phyloP scores from a whole-genome alignment of 2,113 vertebrate genomes.

The Corydoras maculifer region DNA sequence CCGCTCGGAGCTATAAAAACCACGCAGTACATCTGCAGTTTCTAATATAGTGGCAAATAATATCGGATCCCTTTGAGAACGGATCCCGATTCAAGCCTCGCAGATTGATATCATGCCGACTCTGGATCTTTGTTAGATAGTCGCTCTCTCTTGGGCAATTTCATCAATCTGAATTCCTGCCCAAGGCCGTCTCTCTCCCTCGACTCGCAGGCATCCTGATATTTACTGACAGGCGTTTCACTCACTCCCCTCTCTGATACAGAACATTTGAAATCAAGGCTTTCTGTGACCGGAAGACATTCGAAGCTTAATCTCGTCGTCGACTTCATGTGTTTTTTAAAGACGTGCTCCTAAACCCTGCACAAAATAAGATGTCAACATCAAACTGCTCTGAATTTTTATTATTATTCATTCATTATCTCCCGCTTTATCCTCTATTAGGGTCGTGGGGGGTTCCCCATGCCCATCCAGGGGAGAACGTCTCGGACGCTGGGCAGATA shows the following conservation, averaged over 20 bases:
- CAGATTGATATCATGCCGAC: slow-evolving; percentile 14
- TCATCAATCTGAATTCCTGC: slow-evolving; percentile 31
- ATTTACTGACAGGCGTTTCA: slow-evolving; percentile 28
- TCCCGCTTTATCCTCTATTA: no score
- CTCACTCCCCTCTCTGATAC: slow-evolving; percentile 5
- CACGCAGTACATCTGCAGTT: no score
- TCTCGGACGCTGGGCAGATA: no score
- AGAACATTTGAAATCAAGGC: slow-evolving; percentile 13
- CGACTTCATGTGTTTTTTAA: no score
- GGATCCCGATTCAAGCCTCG: slow-evolving; percentile 11
- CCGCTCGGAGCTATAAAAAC: no score
- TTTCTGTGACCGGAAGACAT: neutral
- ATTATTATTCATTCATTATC: no score
- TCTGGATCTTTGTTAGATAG: slow-evolving; percentile 31
- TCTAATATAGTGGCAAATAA: no score
- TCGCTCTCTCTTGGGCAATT: slow-evolving; percentile 30
- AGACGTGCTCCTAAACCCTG: no score
- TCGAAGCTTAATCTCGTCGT: neutral
- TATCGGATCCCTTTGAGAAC: slow-evolving; percentile 1
- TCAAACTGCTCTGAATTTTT: no score
- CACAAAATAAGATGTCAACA: no score
- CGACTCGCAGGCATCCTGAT: slow-evolving; percentile 20
- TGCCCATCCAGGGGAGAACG: no score
- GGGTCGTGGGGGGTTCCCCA: no score
- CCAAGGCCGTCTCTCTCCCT: slow-evolving; percentile 14